Evolutionary conservation across 2,797 vertebrate species (phyloP), one percentile per base, ranked within the genome.

Genomic region (Ctenopoma multispine): DNA sequence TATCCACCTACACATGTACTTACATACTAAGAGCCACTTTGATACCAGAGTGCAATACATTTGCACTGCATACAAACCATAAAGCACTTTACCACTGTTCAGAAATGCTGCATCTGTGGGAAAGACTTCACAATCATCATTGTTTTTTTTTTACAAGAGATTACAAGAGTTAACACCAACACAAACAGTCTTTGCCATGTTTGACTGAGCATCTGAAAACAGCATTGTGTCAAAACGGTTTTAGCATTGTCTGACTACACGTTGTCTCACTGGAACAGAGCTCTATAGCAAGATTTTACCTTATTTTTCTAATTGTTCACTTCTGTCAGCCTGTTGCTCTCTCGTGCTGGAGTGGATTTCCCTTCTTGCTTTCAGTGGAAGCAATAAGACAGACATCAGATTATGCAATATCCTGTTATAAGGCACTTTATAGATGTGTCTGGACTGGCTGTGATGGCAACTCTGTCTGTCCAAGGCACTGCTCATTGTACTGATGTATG

Each of bases 401-500:
- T 89, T 90, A 90, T 92, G 90, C 90, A 92, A 92, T 88, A 90
- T 89, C 69, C 72, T 87, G 63, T 86, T 82, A 61, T 68, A 83
- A 85, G 87, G 85, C 90, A 92, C 91, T 90, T 92, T 91, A 90
- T 71, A 69, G 63, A 77, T 76, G 86, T 89, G 86, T 84, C 73
- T 79, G 77, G 80, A 78, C 81, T 63, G 69, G 73, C 75, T 83
- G 49, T 67, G 65, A 64, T 41, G 72, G 65, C 51, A 78, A 60
- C 65, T 81, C 71, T 72, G 61, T 83, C 81, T 83, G 73, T 83
- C 75, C 80, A 76, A 65, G 82, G 67, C 75, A 83, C 56, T 69
- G 66, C 69, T 79, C 67, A 77, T 75, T 79, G 53, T 72, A 82
- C 63, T 10, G 34, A 79, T 81, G 53, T 86, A 59, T 79, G 77